Conservation (phyloP, 2,113 vertebrate species). For the Oceanodroma tethys region DNA sequence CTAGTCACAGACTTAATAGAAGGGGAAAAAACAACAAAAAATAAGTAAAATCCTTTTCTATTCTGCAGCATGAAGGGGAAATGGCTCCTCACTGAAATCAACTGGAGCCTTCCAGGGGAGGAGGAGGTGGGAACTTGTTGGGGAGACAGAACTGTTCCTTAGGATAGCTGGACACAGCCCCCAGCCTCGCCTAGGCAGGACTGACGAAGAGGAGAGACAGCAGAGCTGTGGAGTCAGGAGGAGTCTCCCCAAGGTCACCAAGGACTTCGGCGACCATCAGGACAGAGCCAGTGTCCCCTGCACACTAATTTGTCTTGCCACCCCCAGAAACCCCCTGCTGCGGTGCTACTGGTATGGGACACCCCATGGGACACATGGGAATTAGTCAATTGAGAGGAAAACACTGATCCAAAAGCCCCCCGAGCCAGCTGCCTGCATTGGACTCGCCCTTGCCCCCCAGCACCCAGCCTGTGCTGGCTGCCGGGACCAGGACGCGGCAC, state of each 20-base stretch:
- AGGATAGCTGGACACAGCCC: not conserved
- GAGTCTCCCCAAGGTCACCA: not conserved
- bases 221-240: not conserved
- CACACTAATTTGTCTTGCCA: not conserved
- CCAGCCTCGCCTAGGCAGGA: not conserved
- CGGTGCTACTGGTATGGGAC: rapidly evolving
- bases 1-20: conserved; percentile 49
- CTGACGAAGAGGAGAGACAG: not conserved
- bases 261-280: not conserved
- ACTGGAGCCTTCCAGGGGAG: not conserved
- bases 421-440: rapidly evolving
- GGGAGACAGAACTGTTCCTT: not conserved
- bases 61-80: not conserved
- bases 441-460: not conserved
- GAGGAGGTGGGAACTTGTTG: not conserved
- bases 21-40: not conserved
- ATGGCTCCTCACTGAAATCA: not conserved
- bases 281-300: rapidly evolving
- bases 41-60: not conserved
- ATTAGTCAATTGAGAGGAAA: not conserved
- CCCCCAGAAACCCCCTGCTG: not conserved
- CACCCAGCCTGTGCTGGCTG: not conserved
- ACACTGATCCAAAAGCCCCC: rapidly evolving
- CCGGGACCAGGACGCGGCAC: rapidly evolving
- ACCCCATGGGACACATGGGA: not conserved